phyloP scores from a whole-genome alignment of 2,888 invertebrate genomes.

The Mythimna lalbum region DNA sequence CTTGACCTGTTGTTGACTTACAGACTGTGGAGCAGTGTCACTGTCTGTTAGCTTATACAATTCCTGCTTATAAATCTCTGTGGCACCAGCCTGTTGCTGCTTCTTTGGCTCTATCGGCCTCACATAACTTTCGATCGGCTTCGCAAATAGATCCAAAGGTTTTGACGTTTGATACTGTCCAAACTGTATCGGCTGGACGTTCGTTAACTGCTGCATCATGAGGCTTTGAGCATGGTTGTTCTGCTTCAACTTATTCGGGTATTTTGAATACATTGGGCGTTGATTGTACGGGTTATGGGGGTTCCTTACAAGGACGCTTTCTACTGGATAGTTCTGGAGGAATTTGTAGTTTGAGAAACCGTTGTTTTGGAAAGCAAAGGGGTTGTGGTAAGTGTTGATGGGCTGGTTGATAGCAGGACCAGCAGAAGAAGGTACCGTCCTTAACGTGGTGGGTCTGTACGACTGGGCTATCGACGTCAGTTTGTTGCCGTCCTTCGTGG shows the following conservation, averaged over 20 bases:
- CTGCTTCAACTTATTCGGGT: constrained; percentile 81
- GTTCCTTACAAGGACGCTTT: constrained; percentile 83
- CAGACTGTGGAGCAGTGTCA: constrained; percentile 80
- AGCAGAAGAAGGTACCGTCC: constrained; percentile 77
- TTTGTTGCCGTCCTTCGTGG: constrained; percentile 83
- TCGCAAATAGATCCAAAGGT: constrained; percentile 80
- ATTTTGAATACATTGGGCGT: constrained; percentile 81
- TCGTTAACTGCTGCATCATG: constrained; percentile 82
- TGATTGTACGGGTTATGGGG: constrained; percentile 82
- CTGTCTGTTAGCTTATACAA: constrained; percentile 84
- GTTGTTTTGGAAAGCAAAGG: constrained; percentile 81
- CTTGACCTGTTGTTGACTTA: constrained; percentile 84
- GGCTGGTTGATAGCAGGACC: constrained; percentile 81
- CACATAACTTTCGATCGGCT: constrained; percentile 79
- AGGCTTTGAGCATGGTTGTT: constrained; percentile 73
- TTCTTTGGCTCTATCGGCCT: constrained; percentile 77
- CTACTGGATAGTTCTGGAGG: constrained; percentile 83
- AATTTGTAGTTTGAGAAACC: constrained; percentile 82
- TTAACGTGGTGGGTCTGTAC: constrained; percentile 85
- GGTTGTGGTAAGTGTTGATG: constrained; percentile 86
- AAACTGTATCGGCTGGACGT: constrained; percentile 83
- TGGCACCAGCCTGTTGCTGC: constrained; percentile 67
- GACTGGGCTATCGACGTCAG: constrained; percentile 87
- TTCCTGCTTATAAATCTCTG: constrained; percentile 85
- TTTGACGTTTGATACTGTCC: constrained; percentile 81